Evolutionary conservation across 1,140 invertebrate species (phyloP).

Genomic region (Cyclargus thomasi): DNA sequence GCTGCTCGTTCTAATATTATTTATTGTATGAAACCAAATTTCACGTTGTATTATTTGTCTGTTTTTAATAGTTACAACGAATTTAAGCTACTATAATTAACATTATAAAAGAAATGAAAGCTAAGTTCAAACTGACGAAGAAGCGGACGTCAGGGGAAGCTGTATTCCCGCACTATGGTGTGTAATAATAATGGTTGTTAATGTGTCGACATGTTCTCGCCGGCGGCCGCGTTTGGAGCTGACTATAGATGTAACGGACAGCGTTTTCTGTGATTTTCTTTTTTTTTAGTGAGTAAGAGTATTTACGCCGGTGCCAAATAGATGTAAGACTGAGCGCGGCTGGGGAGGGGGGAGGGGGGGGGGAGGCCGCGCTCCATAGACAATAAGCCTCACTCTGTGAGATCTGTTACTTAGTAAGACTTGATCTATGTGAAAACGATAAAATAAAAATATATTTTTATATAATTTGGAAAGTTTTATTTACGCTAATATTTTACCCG

Average conservation of each 20-base stretch:
- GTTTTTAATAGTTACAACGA: too few relatives aligned
- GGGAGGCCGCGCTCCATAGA: constrained; percentile 26
- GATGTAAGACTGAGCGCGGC: constrained; percentile 30
- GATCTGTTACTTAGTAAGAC: constrained; percentile 7
- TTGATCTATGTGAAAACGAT: constrained; percentile 27
- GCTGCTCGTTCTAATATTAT: too few relatives aligned
- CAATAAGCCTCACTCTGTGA: constrained; percentile 32
- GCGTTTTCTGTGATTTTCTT: constrained; percentile 21
- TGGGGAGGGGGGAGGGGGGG: neutral
- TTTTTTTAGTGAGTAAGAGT: constrained; percentile 12
- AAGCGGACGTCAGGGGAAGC: too few relatives aligned
- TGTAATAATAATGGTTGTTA: too few relatives aligned
- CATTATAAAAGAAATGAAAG: too few relatives aligned
- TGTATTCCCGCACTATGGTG: too few relatives aligned
- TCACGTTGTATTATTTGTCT: too few relatives aligned
- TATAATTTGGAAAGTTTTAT: constrained; percentile 39
- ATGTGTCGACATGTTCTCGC: too few relatives aligned
- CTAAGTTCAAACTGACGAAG: too few relatives aligned
- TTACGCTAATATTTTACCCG: constrained; percentile 5
- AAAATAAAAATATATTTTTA: constrained; percentile 60
- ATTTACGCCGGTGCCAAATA: constrained; percentile 47
- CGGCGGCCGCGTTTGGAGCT: neutral
- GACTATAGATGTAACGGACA: neutral
- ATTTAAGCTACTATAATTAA: too few relatives aligned
- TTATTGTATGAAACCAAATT: too few relatives aligned